These are phyloP conservation scores for Turritopsis rubra DNA, from an alignment of 30 jellyfish, hydroid and myxozoan species.

Conservation along the genomic window DNA sequence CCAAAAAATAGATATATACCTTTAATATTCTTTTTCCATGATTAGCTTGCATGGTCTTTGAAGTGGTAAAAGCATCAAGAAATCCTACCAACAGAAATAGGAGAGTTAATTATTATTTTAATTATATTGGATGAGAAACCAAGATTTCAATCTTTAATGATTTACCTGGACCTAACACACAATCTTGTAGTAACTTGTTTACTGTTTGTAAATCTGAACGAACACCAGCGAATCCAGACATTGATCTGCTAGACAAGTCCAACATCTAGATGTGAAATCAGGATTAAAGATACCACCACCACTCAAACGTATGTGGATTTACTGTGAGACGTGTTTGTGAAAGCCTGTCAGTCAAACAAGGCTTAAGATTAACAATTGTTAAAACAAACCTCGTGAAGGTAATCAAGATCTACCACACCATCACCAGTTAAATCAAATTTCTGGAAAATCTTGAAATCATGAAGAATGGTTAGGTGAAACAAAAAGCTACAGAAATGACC, in stretches of 20 bases:
- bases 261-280: constrained; percentile 23
- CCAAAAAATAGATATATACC: too few relatives aligned
- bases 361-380: neutral
- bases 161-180: constrained; percentile 66
- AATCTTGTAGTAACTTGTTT: constrained; percentile 60
- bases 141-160: neutral
- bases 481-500: neutral
- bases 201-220: constrained; percentile 64
- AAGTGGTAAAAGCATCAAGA: constrained; percentile 73
- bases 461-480: neutral
- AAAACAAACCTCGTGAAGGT: constrained; percentile 65
- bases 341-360: too few relatives aligned
- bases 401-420: constrained; percentile 74
- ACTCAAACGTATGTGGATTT: too few relatives aligned
- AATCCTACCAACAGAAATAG: constrained; percentile 35
- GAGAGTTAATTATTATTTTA: too few relatives aligned
- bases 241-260: constrained; percentile 29
- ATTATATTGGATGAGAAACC: too few relatives aligned
- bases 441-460: constrained; percentile 45
- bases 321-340: too few relatives aligned
- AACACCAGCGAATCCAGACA: constrained; percentile 21
- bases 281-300: too few relatives aligned
- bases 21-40: constrained; percentile 67
- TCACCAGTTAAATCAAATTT: constrained; percentile 79
- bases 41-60: constrained; percentile 41